Evolutionary conservation across 2,797 vertebrate genomes (phyloP), one percentile per base, ranked within the genome.

Genomic region (Craterocephalus amniculus): DNA sequence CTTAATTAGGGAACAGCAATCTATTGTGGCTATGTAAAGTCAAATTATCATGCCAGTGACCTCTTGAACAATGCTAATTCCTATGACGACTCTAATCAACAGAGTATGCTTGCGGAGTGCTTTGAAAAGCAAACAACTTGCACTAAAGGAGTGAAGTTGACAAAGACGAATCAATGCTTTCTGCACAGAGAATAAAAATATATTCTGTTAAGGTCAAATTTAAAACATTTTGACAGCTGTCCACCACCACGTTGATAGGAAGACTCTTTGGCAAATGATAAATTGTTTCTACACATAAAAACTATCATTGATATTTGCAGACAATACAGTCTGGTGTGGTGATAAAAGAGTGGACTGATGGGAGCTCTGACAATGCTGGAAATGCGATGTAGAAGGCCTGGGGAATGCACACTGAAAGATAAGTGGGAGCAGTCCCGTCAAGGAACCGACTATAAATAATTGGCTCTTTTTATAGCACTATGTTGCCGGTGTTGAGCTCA

Each of bases 391-490:
- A 55, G 73, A 76, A 76, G 81, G 69, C 64, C 72, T 71, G 68
- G 55, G 66, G 79, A 87, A 78, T 83, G 87, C 80, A 78, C 61
- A 60, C 68, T 79, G 84, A 87, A 90, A 90, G 92, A 93, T 90
- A 89, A 92, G 89, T 81, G 81, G 70, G 70, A 79, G 81, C 80
- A 56, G 56, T 70, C 86, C 84, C 70, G 76, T 91, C 88, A 88
- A 83, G 63, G 43, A 81, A 65, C 49, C 13, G 66, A 85, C 89
- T 85, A 90, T 91, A 93, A 93, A 92, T 92, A 93, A 94, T 91
- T 82, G 84, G 77, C 78, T 91, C 85, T 89, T 93, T 92, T 93
- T 87, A 83, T 77, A 83, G 87, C 78, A 65, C 88, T 88, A 73
- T 54, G 66, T 83, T 58, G 83, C 68, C 32, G 48, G 70, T 64